Base-by-base conservation (phyloP, 2,888 invertebrate species). In the Asteroscopus sphinx region DNA sequence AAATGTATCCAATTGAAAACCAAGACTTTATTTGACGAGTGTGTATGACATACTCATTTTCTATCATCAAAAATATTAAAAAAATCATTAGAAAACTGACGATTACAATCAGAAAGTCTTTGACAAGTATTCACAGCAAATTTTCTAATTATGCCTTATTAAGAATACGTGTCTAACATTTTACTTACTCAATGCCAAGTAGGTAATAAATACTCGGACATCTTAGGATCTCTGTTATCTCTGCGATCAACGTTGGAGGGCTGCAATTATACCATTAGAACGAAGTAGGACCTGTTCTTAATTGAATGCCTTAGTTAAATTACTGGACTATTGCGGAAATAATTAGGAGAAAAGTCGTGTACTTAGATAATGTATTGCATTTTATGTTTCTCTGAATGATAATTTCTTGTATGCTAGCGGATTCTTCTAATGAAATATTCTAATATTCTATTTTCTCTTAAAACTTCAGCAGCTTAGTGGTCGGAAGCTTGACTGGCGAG, bases 201-300 rank as follows among this genome's bases (percentile, higher is more conserved):
- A 39, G 16, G 56, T 39, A 51, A 48, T 57, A 26, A 39, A 40
- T 47, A 65, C 42, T 40, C 21, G 45, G 8, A 47, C 28, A 42
- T 51, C 49, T 45, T 40, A 30, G 40, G 57, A 33, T 36, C 16
- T 65, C 66, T 67, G n/a, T 48, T 25, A 67, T 70, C 58, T 58
- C 7, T 15, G 37, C 28, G 32, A 67, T 70, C 57, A 36, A 16
- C 17, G 33, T 12, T 26, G 32, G 40, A 48, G 70, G 42, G 56
- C 64, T 7, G 69, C 40, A 64, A 67, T 67, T 67, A 67, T 30
- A 48, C 35, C 56, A 66, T 69, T 56, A 69, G 28, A 69, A 56
- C 44, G 37, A 45, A 57, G 28, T 46, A 46, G 12, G 11, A 35
- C 70, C 33, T 45, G 70, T 40, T 65, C 36, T 52, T 67, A 70